Base-by-base conservation (phyloP, 2,888 invertebrate species). In the Nowickia ferox region DNA sequence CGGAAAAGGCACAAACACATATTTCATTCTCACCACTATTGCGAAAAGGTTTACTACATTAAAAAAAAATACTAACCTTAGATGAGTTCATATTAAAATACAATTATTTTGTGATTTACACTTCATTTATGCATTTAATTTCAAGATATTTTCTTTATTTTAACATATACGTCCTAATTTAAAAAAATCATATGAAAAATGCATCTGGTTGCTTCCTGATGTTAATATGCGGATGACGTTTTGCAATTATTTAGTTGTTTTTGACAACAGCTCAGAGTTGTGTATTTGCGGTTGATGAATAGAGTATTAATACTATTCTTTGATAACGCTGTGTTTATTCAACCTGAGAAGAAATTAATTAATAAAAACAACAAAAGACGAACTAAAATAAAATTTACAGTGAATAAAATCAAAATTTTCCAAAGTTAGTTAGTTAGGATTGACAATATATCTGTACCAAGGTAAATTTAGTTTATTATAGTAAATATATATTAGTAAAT, bases 211-310 rank as follows among this genome's bases (percentile, higher is more conserved):
- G 42, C 19, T 68, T 55, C 15, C 17, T 68, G 22, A 42, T 59
- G 44, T 66, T 59, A 59, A 68, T 68, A 55, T 46, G 22, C 30
- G 38, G 53, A 57, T 84, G 74, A 66, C 68, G 42, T 79, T 84
- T 74, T 10, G 11, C 46, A 22, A 13, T 15, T 30, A 46, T 38
- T 8, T 53, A 72, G 42, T 61, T 74, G 46, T 66, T 15, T 57
- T 30, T 77, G 57, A 83, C 71, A 83, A 77, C 83, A 83, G 44
- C 11, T 22, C 76, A 83, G 82, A 55, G 82, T 55, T 55, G 83
- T 19, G 55, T 72, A 19, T 22, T 19, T n/a, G 42, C 2, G 8
- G 22, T 57, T 1, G 9, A 71, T 13, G 38, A 74, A 61, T 22
- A 13, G 17, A 11, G 0, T 22, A 38, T 72, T 55, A 30, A n/a